phyloP scores from a whole-genome alignment of 2,113 vertebrate genomes.

The Myiopsitta monachus region DNA sequence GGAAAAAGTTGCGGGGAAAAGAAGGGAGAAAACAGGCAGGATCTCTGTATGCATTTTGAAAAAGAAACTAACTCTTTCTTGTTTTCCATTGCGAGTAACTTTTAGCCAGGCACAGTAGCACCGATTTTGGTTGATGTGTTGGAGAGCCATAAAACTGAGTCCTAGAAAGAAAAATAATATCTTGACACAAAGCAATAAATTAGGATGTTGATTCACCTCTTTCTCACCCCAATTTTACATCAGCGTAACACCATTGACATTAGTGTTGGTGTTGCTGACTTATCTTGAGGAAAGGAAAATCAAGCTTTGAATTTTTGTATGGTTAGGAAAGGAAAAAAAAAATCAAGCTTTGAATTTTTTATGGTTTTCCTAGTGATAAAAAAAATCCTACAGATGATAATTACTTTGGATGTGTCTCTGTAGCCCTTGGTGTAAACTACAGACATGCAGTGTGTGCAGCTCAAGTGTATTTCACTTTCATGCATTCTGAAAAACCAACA shows the following conservation, averaged over 20 bases:
- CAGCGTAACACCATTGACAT: background rate
- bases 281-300: background rate
- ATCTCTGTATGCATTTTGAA: background rate
- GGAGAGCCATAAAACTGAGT: background rate
- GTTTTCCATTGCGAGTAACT: background rate
- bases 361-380: background rate
- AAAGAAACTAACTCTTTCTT: background rate
- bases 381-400: no score
- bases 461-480: background rate
- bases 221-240: background rate
- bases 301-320: background rate
- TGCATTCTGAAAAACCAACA: background rate
- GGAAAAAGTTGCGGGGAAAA: background rate
- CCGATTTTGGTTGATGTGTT: background rate
- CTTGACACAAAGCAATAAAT: background rate
- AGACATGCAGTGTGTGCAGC: background rate
- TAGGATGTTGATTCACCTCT: background rate
- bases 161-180: background rate
- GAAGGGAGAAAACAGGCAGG: background rate
- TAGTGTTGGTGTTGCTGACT: background rate
- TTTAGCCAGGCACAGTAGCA: background rate
- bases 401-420: background rate
- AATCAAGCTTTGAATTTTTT: background rate
- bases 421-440: background rate
- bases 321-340: background rate